phyloP scores from a whole-genome alignment of 2,797 vertebrate species.

The Myotis myotis region DNA sequence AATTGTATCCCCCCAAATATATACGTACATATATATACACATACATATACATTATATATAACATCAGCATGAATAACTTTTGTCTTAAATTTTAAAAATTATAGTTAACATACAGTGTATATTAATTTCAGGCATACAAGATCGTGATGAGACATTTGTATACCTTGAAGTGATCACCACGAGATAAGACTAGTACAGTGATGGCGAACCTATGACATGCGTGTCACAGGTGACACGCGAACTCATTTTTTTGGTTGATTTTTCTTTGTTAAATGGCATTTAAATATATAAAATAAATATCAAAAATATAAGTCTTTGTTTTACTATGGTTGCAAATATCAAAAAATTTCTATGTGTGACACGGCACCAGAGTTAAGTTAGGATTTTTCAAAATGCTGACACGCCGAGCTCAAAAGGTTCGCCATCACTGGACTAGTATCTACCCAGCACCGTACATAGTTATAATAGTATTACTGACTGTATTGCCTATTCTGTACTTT shows the following conservation, averaged over 20 bases:
- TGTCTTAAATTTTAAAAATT: not conserved
- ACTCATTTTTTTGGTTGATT: too few relatives aligned
- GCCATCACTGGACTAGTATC: not conserved
- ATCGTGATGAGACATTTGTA: not conserved
- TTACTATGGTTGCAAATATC: too few relatives aligned
- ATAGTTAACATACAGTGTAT: not conserved
- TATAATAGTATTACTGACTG: not conserved
- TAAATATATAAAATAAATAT: too few relatives aligned
- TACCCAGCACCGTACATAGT: not conserved
- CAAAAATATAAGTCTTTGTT: too few relatives aligned
- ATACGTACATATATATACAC: not conserved
- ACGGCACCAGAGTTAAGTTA: too few relatives aligned
- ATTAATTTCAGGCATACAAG: not conserved
- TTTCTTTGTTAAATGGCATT: too few relatives aligned
- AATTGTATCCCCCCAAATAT: not conserved
- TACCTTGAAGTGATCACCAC: not conserved
- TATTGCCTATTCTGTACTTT: not conserved
- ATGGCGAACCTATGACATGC: too few relatives aligned
- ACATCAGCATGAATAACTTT: not conserved
- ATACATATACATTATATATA: not conserved
- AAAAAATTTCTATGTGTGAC: too few relatives aligned
- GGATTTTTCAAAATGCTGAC: too few relatives aligned
- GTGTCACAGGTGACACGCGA: too few relatives aligned
- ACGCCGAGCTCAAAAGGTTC: too few relatives aligned
- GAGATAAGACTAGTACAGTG: not conserved